Conservation (phyloP, 2,113 vertebrate species). For the Elachura formosa region DNA sequence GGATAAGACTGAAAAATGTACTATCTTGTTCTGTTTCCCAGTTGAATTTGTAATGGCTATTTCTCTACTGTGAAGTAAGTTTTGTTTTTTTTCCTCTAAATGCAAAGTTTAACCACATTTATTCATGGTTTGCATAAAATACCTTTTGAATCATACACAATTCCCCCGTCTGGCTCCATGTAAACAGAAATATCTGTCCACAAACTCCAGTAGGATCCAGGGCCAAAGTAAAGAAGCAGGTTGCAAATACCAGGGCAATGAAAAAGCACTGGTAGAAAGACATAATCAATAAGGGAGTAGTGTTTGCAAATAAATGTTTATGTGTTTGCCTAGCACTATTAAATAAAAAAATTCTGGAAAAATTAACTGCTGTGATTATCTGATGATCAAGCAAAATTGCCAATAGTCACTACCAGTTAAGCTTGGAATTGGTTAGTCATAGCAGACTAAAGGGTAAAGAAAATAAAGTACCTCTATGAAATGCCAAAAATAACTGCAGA, state of each 20-base stretch:
- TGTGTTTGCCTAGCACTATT: background rate
- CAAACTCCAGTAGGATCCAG: background rate
- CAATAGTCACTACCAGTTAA: constrained; percentile 35
- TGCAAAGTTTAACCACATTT: background rate
- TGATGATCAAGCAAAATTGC: background rate
- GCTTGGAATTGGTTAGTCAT: constrained; percentile 52
- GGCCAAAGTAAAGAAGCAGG: background rate
- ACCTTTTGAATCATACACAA: background rate
- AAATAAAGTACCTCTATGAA: constrained; percentile 10
- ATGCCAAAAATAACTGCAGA: constrained; percentile 60
- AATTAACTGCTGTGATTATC: constrained; percentile 49
- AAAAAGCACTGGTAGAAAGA: constrained; percentile 16
- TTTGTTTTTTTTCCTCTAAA: background rate
- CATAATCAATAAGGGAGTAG: background rate
- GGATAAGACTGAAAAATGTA: background rate
- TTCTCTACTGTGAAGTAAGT: background rate
- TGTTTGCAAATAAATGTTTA: constrained; percentile 27
- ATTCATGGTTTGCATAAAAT: background rate
- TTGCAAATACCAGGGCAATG: background rate
- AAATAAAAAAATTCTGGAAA: constrained; percentile 43
- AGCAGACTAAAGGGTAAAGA: constrained; percentile 21
- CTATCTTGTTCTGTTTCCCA: constrained; percentile 25
- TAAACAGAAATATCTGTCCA: background rate
- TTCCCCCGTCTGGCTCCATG: background rate
- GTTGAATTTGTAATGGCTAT: background rate